Evolutionary conservation across 1,140 invertebrate genomes (phyloP), one percentile per base, ranked within the genome.

Genomic region (Brachionus rubens): DNA sequence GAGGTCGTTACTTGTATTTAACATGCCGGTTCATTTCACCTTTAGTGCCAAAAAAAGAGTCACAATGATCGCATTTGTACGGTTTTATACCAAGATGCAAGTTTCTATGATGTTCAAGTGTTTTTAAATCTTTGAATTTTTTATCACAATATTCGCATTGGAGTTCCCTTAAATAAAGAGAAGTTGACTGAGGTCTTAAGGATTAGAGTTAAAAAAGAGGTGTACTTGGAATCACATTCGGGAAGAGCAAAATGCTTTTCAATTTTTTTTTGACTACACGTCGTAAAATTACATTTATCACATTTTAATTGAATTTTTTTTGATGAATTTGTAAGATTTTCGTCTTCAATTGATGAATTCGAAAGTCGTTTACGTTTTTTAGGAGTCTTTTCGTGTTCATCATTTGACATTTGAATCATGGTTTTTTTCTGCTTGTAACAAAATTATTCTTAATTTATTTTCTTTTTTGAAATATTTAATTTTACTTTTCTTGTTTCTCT

Each of bases 21-120:
- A 96, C 91, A 82, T 98, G 94, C 33, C 94, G 87, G 0, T 96
- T 91, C 62, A 96, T 86, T 85, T 97, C 94, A 77, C 94, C 93
- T 67, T 93, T 96, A 2, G 95, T 98, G 0, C 94, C 97, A 82
- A 98, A 98, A 10, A 91, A 90, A 78, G 91, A 91, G 9, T 93
- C 91, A 85, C 95, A 98, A 56, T 33, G 21, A n/a, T 43, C 46
- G n/a, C 72, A 75, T 48, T 75, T 36, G 14, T 36, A 59, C 12
- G 72, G 72, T 19, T 75, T 75, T 6, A 75, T 41, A 46, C 72
- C 72, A n/a, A 75, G 33, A 41, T 75, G 72, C 12, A 54, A 40
- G 26, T 75, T 75, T 24, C 48, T 7, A 50, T 75, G 72, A 21
- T 75, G 46, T 10, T 54, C 43, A 10, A 75, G 19, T 12, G 24